phyloP scores from a whole-genome alignment of 2,888 invertebrate species.

The Lissonota sp. region DNA sequence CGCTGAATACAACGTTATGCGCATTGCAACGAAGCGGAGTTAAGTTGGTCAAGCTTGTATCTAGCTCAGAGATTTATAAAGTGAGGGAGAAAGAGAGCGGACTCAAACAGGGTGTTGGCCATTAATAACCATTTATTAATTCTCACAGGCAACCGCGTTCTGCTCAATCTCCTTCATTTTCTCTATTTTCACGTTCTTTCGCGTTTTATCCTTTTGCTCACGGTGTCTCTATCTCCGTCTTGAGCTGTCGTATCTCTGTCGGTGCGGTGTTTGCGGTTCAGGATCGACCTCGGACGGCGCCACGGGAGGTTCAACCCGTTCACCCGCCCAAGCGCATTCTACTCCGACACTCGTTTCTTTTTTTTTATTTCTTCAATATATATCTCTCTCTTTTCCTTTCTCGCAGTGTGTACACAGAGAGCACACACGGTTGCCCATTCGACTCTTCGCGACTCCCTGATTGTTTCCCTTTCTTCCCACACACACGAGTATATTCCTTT shows the following conservation, averaged over 20 bases:
- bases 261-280: constrained; percentile 43
- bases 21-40: constrained; percentile 34
- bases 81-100: constrained; percentile 40
- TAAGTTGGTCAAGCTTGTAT: constrained; percentile 16
- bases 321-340: constrained; percentile 60
- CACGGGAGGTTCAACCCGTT: constrained; percentile 66
- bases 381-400: constrained; percentile 49
- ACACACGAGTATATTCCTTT: neutral
- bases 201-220: constrained; percentile 15
- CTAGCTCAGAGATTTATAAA: constrained; percentile 9
- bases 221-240: constrained; percentile 5
- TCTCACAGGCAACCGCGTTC: constrained; percentile 54
- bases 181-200: constrained; percentile 11
- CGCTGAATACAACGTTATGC: constrained; percentile 23
- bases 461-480: constrained; percentile 11
- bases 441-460: neutral
- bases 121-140: constrained; percentile 68
- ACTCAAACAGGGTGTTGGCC: constrained; percentile 43
- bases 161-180: constrained; percentile 16
- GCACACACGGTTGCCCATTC: neutral
- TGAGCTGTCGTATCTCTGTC: constrained; percentile 20
- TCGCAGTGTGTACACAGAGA: constrained; percentile 32
- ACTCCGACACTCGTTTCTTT: constrained; percentile 50
- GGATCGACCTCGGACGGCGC: constrained; percentile 64
- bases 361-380: constrained; percentile 42